These are phyloP conservation scores for Metallyticus violacea DNA, from an alignment of 2,888 invertebrate species.

Conservation along the genomic window DNA sequence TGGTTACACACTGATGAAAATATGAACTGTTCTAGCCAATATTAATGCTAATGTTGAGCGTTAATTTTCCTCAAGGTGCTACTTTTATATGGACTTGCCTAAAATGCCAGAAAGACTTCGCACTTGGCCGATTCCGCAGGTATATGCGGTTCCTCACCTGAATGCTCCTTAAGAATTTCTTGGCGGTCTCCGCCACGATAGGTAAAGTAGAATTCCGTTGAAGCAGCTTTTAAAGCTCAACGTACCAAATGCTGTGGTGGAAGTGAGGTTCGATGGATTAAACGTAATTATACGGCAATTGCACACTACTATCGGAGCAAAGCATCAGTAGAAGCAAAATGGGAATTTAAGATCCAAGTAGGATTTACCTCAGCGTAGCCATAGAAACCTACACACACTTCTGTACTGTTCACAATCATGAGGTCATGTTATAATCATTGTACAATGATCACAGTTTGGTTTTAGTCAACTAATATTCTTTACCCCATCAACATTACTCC, in stretches of 20 bases:
- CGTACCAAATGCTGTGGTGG: neutral
- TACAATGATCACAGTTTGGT: no score
- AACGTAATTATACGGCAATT: neutral
- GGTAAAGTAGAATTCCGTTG: neutral
- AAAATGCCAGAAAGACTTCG: no score
- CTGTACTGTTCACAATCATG: no score
- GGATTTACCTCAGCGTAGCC: neutral
- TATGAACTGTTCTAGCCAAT: no score
- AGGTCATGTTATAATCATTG: no score
- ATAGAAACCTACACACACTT: no score
- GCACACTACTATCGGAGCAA: neutral
- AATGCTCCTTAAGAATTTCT: neutral
- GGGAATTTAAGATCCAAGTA: neutral
- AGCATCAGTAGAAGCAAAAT: neutral
- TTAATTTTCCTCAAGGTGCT: no score
- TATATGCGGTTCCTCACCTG: neutral
- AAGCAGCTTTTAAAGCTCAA: neutral
- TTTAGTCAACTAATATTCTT: no score
- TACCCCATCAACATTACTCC: no score
- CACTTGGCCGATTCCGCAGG: neutral
- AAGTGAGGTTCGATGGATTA: neutral
- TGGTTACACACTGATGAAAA: no score
- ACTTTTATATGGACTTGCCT: no score
- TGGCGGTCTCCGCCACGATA: neutral
- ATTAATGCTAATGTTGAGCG: no score